Evolutionary conservation across 2,888 invertebrate species (phyloP).

Genomic region (Sinotaia quadrata): DNA sequence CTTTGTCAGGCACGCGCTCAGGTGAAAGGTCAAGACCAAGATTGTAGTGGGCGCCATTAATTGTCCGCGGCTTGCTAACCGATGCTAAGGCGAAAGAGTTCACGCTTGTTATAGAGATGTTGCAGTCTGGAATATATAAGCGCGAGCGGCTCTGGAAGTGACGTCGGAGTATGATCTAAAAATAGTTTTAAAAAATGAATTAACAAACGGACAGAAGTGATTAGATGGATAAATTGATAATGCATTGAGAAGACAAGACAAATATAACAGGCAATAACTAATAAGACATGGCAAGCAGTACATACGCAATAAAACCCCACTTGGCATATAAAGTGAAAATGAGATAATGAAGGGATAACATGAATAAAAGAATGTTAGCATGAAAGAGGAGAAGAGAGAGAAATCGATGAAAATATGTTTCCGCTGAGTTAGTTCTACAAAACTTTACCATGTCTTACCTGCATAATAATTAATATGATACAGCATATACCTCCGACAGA

Average conservation of each 20-base stretch:
- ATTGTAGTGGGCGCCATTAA: slow-evolving; percentile 63
- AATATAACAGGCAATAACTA: no score
- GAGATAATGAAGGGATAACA: no score
- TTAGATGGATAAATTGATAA: no score
- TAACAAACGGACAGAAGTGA: no score
- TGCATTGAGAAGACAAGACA: no score
- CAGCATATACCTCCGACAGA: slow-evolving; percentile 60
- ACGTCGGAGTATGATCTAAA: slow-evolving; percentile 54
- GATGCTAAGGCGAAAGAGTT: slow-evolving; percentile 61
- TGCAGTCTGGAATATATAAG: slow-evolving; percentile 28
- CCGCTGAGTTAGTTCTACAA: not conserved
- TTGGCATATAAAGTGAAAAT: no score
- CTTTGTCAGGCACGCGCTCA: slow-evolving; percentile 27
- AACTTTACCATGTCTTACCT: no score
- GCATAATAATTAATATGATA: slow-evolving; percentile 52
- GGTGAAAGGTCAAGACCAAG: slow-evolving; percentile 46
- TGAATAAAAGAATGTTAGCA: not conserved
- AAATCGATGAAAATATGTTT: not conserved
- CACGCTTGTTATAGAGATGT: slow-evolving; percentile 47
- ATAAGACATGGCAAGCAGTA: no score
- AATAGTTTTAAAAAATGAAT: no score
- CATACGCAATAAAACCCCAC: no score
- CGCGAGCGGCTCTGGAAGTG: slow-evolving; percentile 32
- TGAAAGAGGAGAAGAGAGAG: not conserved
- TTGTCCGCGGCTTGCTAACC: slow-evolving; percentile 56